Percentiles rank a stretch among this genome's conserved stretches.
phyloP scores from a whole-genome alignment of 2,113 vertebrate species.

The Platichthys flesus region DNA sequence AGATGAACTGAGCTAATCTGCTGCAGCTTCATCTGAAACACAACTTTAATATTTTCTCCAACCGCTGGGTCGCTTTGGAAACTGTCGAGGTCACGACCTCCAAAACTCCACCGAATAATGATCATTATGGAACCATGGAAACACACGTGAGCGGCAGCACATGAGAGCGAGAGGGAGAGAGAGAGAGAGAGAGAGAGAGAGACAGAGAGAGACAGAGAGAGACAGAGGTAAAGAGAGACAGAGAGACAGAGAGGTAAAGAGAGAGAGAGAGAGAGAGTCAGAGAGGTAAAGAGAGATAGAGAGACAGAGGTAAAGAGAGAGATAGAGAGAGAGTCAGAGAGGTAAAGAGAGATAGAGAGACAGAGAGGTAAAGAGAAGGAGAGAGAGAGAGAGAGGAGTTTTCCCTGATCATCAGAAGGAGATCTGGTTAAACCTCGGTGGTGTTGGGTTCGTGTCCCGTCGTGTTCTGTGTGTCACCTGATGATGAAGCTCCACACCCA shows the following conservation, averaged over 20 bases:
- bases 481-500: neutral
- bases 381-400: neutral
- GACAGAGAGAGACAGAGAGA: neutral
- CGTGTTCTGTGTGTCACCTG: neutral
- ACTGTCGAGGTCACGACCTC: neutral
- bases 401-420: neutral
- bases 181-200: neutral
- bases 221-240: too few species aligned
- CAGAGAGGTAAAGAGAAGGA: too few species aligned
- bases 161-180: neutral
- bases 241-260: too few species aligned
- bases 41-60: neutral
- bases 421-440: neutral
- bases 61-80: neutral
- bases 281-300: too few species aligned
- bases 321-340: too few species aligned
- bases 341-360: too few species aligned
- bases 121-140: neutral
- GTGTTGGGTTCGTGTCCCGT: neutral
- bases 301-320: too few species aligned
- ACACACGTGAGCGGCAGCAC: conserved; percentile 5
- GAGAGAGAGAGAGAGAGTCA: too few species aligned
- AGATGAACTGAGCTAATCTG: neutral
- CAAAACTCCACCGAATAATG: neutral
- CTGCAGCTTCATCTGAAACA: too few species aligned